A percentile compares a stretch with the other conserved stretches of the same genome.
Evolutionary conservation across 2,888 invertebrate species (phyloP).

Genomic region (Hypselothyrea guttata): DNA sequence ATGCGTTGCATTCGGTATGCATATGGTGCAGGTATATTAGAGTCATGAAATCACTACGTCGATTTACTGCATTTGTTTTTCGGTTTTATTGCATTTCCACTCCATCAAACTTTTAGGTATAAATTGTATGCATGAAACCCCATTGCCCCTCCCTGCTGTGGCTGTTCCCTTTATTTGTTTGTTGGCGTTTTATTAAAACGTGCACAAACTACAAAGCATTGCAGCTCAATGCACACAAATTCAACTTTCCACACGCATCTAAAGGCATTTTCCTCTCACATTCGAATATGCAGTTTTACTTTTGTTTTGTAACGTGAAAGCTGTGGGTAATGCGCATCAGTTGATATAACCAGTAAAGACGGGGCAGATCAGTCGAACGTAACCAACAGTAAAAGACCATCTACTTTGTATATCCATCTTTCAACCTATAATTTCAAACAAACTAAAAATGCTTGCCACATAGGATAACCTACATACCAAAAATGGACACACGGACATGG

Average conservation of each 20-base stretch:
- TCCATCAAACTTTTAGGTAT: constrained; percentile 63
- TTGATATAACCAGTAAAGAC: too few relatives aligned
- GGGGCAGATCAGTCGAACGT: too few relatives aligned
- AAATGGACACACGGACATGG: too few relatives aligned
- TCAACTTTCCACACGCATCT: constrained; percentile 12
- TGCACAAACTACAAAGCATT: constrained; percentile 46
- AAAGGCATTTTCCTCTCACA: constrained; percentile 1
- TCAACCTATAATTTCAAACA: too few relatives aligned
- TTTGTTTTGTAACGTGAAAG: neutral
- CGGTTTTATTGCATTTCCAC: constrained; percentile 51
- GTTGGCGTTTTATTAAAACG: constrained; percentile 53
- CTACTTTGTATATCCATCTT: too few relatives aligned
- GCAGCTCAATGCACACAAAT: constrained; percentile 48
- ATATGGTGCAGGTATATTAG: neutral
- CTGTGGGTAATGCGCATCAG: constrained; percentile 37
- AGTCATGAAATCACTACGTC: neutral
- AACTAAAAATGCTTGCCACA: too few relatives aligned
- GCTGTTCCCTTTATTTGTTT: constrained; percentile 15
- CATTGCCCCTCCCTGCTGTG: constrained; percentile 12
- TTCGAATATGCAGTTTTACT: constrained; percentile 6
- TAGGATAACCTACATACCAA: too few relatives aligned
- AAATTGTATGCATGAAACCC: constrained; percentile 54
- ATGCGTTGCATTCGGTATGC: neutral
- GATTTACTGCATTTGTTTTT: constrained; percentile 13
- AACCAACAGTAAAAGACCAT: too few relatives aligned